Evolutionary conservation across 2,888 invertebrate species (phyloP).

Genomic region (Euproctis similis): DNA sequence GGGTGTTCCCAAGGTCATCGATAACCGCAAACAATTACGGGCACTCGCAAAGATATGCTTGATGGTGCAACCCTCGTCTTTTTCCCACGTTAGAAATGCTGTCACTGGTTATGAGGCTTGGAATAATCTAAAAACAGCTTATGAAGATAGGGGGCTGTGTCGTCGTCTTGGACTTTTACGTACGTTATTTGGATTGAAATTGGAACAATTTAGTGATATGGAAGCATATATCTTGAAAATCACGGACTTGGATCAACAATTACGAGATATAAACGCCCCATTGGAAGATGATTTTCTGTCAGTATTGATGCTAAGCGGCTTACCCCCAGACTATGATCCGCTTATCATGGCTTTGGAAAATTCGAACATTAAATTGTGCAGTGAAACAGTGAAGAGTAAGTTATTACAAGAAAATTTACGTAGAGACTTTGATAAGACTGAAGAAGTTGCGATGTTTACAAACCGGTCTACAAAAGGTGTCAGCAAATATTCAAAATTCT

Average conservation of each 20-base stretch:
- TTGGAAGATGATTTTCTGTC: constrained; percentile 1
- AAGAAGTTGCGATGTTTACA: constrained; percentile 9
- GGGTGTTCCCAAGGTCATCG: not conserved
- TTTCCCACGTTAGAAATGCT: too few species aligned
- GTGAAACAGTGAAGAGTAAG: not conserved
- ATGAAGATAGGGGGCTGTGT: not conserved
- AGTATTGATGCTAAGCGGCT: not conserved
- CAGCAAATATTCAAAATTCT: too few species aligned
- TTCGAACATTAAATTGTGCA: not conserved
- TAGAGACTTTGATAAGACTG: constrained; percentile 2
- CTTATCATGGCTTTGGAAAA: not conserved
- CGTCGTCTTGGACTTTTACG: not conserved
- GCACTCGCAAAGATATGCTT: not conserved
- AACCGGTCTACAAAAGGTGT: constrained; percentile 4
- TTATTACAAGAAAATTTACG: constrained; percentile 5
- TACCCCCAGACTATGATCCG: not conserved
- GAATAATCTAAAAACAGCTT: not conserved
- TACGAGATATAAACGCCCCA: not conserved
- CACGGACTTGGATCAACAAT: not conserved
- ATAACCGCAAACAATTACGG: not conserved
- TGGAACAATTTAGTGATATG: not conserved
- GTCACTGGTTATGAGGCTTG: too few species aligned
- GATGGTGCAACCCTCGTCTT: not conserved
- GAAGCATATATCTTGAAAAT: not conserved
- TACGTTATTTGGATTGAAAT: not conserved